phyloP scores from a whole-genome alignment of 1,140 invertebrate species.

The Papilio helenus region DNA sequence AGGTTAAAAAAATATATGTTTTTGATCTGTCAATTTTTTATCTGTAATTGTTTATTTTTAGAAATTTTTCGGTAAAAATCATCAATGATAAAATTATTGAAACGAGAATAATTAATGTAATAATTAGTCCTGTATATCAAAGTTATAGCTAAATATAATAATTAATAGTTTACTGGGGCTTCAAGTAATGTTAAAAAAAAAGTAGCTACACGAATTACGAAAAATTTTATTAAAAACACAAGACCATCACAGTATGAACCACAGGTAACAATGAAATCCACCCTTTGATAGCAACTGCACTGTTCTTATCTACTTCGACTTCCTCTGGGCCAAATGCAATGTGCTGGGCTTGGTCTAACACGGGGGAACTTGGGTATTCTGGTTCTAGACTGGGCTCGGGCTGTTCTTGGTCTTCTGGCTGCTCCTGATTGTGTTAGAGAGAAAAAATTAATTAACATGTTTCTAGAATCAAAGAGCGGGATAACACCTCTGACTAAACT shows the following conservation, averaged over 20 bases:
- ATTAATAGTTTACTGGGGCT: no score
- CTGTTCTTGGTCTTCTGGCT: conserved; percentile 7
- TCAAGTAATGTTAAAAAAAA: background rate
- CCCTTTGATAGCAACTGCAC: background rate
- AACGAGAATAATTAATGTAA: no score
- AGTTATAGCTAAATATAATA: no score
- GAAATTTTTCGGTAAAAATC: background rate
- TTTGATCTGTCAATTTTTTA: background rate
- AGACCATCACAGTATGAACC: background rate
- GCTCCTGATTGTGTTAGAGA: background rate
- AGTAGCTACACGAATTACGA: background rate
- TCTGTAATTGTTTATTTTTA: background rate
- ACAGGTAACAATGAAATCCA: background rate
- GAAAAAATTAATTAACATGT: no score
- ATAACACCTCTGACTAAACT: no score
- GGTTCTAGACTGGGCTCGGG: conserved; percentile 12
- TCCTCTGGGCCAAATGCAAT: background rate
- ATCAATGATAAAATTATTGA: no score
- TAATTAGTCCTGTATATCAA: no score
- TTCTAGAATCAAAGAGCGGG: no score
- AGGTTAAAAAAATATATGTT: background rate
- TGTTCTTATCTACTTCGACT: background rate
- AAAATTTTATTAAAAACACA: background rate
- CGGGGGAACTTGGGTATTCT: conserved; percentile 2
- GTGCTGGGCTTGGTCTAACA: conserved; percentile 21